Conservation (phyloP, 1,140 invertebrate genomes). For the Gryon sp. region DNA sequence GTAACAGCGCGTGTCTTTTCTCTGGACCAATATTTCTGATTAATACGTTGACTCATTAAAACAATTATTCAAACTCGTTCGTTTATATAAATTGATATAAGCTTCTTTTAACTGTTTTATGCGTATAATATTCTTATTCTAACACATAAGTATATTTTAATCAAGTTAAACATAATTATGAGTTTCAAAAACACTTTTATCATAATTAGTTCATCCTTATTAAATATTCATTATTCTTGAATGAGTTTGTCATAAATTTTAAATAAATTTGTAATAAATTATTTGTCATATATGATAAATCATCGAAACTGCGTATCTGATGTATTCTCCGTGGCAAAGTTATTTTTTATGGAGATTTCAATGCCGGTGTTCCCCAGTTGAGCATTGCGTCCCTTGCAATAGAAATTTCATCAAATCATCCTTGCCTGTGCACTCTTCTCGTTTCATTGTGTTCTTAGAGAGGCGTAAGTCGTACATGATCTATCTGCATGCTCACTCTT, state of each 20-base stretch:
- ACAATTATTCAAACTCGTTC: too few species aligned
- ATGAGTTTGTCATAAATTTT: too few species aligned
- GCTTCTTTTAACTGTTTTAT: too few species aligned
- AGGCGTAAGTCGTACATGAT: conserved; percentile 65
- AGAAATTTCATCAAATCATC: conserved; percentile 74
- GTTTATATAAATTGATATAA: too few species aligned
- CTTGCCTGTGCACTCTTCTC: conserved; percentile 63
- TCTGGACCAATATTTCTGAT: conserved; percentile 30
- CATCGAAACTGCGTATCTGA: conserved; percentile 19
- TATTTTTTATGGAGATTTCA: conserved; percentile 74
- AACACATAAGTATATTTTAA: too few species aligned
- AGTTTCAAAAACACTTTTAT: too few species aligned
- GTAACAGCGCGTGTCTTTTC: conserved; percentile 53
- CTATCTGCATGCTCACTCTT: conserved; percentile 68
- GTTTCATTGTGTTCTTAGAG: conserved; percentile 67
- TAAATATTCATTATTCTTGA: too few species aligned
- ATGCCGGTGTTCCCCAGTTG: conserved; percentile 59
- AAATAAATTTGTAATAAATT: conserved; percentile 36
- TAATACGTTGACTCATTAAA: conserved; percentile 38
- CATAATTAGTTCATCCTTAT: too few species aligned
- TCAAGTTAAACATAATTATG: too few species aligned
- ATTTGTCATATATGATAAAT: conserved; percentile 37
- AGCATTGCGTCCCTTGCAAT: conserved; percentile 58
- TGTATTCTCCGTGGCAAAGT: conserved; percentile 10
- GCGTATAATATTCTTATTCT: too few species aligned